phyloP scores from a whole-genome alignment of 2,797 vertebrate genomes.

The Myripristis murdjan region DNA sequence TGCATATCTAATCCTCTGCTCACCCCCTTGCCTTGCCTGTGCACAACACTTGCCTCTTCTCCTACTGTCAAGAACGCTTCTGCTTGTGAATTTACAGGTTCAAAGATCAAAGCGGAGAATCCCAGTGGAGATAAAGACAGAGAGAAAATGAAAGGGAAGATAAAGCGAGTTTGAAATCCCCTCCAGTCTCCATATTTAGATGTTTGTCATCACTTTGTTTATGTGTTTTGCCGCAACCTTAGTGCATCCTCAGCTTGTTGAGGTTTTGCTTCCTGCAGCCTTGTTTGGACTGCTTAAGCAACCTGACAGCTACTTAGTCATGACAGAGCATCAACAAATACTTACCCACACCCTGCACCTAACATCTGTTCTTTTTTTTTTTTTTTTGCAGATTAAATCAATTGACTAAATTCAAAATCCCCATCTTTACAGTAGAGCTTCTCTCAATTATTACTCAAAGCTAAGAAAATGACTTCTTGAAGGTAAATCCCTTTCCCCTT shows the following conservation, averaged over 20 bases:
- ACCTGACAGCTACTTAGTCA: constrained; percentile 47
- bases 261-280: constrained; percentile 44
- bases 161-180: constrained; percentile 70
- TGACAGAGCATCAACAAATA: constrained; percentile 37
- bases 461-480: constrained; percentile 11
- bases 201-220: constrained; percentile 74
- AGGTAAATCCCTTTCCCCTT: constrained; percentile 39
- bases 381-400: constrained; percentile 27
- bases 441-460: constrained; percentile 27
- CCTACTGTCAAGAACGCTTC: constrained; percentile 71
- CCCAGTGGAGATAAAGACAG: constrained; percentile 66
- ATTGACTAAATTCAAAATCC: constrained; percentile 21
- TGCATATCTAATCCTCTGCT: constrained; percentile 77
- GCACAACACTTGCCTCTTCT: constrained; percentile 65
- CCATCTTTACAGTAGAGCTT: constrained; percentile 1
- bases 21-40: constrained; percentile 74
- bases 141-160: constrained; percentile 70
- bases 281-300: constrained; percentile 58
- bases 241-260: constrained; percentile 33
- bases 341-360: constrained; percentile 18
- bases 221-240: constrained; percentile 65
- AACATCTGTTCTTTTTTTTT: constrained; percentile 2
- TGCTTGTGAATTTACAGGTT: constrained; percentile 76
- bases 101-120: constrained; percentile 77
- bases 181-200: constrained; percentile 72